phyloP scores from a whole-genome alignment of 2,797 vertebrate genomes.

The Pitangus sulphuratus region DNA sequence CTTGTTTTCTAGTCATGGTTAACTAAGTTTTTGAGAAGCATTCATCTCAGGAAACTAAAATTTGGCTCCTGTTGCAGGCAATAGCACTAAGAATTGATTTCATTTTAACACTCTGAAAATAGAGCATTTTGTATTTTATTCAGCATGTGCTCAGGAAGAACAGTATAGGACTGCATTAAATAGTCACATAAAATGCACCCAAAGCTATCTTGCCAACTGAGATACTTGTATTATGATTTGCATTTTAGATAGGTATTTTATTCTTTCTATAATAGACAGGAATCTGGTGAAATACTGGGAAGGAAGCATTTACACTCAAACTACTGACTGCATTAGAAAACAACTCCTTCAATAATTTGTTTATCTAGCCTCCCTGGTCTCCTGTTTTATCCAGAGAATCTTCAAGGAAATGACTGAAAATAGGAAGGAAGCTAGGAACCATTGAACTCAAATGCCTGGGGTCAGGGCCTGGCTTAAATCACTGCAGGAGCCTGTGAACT shows the following conservation, averaged over 20 bases:
- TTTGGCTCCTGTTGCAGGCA: background rate
- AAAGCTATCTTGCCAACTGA: background rate
- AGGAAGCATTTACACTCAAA: background rate
- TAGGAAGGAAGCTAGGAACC: background rate
- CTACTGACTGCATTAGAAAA: background rate
- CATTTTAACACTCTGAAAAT: background rate
- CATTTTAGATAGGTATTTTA: background rate
- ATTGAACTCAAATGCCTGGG: background rate
- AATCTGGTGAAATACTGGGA: background rate
- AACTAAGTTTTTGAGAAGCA: background rate
- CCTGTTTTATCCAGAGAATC: background rate
- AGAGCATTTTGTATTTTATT: background rate
- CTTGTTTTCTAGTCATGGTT: background rate
- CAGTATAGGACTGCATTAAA: background rate
- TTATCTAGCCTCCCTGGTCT: background rate
- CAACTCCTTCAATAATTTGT: background rate
- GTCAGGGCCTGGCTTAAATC: background rate
- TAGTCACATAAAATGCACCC: background rate
- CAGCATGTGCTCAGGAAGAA: background rate
- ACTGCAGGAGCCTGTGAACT: background rate
- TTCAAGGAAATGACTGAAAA: background rate
- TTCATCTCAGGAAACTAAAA: background rate
- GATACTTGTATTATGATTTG: background rate
- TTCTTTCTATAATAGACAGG: background rate
- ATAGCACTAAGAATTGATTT: background rate